Conservation (phyloP, 2,888 invertebrate genomes). For the Temnothorax rugatulus region DNA sequence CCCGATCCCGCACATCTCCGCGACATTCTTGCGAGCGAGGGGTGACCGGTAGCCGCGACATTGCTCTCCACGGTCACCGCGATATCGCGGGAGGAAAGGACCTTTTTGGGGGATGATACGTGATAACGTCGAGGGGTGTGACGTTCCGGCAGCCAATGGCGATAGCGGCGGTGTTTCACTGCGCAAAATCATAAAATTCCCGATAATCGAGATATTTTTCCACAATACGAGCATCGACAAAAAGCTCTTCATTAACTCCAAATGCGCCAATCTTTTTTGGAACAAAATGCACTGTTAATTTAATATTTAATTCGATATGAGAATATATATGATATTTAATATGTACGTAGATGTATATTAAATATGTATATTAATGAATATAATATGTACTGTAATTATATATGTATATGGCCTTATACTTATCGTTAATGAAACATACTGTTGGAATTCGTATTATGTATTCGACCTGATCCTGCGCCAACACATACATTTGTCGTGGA, state of each 20-base stretch:
- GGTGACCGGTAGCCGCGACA: neutral
- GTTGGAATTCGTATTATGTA: too few relatives aligned
- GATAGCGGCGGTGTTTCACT: constrained; percentile 32
- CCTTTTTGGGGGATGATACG: constrained; percentile 21
- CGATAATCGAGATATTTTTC: constrained; percentile 16
- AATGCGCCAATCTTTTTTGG: neutral
- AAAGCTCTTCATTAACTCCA: neutral
- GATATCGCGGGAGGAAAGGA: constrained; percentile 16
- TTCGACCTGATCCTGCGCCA: too few relatives aligned
- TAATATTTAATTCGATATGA: neutral
- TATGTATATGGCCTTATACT: neutral
- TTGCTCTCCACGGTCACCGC: constrained; percentile 2
- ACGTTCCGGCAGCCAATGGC: constrained; percentile 48
- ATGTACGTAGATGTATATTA: neutral
- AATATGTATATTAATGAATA: neutral
- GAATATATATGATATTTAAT: neutral
- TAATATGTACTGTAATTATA: neutral
- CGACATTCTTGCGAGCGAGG: neutral
- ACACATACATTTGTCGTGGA: neutral
- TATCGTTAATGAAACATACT: neutral
- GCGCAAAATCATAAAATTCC: constrained; percentile 53
- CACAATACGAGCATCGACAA: neutral
- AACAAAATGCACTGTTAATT: constrained; percentile 5
- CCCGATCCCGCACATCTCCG: neutral
- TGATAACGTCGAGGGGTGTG: constrained; percentile 47